These are phyloP conservation scores for Syngnathus floridae DNA, from an alignment of 2,113 vertebrate genomes.

Conservation along the genomic window DNA sequence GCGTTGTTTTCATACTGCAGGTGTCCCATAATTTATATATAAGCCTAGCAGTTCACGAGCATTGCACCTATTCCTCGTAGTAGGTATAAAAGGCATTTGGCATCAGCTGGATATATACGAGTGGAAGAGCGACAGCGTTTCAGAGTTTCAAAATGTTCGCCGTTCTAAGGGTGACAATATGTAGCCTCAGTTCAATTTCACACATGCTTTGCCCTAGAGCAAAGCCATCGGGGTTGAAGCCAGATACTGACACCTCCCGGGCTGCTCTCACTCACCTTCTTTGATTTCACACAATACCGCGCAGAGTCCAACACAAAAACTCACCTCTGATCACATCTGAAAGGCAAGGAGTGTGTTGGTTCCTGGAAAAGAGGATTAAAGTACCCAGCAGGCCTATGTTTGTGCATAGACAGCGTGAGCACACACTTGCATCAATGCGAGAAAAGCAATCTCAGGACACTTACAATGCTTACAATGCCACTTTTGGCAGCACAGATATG, in stretches of 20 bases:
- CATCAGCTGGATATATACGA: background rate
- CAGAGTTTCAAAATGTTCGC: conserved; percentile 9
- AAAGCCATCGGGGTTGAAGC: conserved; percentile 14
- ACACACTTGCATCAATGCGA: background rate
- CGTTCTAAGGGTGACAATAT: conserved; percentile 2
- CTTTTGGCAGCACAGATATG: background rate
- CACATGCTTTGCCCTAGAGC: conserved; percentile 17
- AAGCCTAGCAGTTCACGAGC: conserved; percentile 1
- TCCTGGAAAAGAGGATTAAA: conserved; percentile 5
- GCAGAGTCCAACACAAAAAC: conserved; percentile 8
- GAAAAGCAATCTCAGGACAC: conserved; percentile 1
- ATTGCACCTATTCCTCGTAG: conserved; percentile 4
- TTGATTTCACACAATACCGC: conserved; percentile 15
- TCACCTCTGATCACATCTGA: conserved; percentile 12
- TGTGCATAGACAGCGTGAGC: background rate
- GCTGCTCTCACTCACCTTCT: conserved; percentile 12
- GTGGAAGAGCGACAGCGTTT: conserved; percentile 4
- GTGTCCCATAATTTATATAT: conserved; percentile 17
- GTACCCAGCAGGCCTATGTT: conserved; percentile 2
- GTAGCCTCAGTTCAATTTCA: conserved; percentile 10
- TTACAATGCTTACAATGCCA: background rate
- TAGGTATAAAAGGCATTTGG: background rate
- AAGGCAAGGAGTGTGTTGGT: conserved; percentile 4
- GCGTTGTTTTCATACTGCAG: conserved; percentile 25
- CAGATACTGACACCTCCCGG: background rate